A percentile compares a stretch with the other conserved stretches of the same genome.
Evolutionary conservation across 2,113 vertebrate species (phyloP).

Genomic region (Aphyosemion australe): DNA sequence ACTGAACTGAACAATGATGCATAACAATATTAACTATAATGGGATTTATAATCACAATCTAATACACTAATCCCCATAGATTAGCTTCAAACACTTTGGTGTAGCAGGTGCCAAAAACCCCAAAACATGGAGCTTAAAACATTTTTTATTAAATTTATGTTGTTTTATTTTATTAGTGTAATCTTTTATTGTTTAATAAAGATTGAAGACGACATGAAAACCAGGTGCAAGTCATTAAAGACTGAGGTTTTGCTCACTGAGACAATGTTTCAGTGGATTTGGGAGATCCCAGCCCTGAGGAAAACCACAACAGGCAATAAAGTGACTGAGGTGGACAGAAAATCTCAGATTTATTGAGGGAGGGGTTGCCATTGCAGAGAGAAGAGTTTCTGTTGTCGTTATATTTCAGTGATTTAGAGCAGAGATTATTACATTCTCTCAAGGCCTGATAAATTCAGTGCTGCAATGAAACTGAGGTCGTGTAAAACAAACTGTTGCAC

Average conservation of each 20-base stretch:
- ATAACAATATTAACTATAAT: too few relatives aligned
- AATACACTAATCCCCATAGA: too few relatives aligned
- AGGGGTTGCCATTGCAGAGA: constrained; percentile 27
- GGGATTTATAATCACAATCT: too few relatives aligned
- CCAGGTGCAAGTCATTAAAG: constrained; percentile 9
- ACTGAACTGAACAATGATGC: too few relatives aligned
- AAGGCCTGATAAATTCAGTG: constrained; percentile 29
- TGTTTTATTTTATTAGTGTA: neutral
- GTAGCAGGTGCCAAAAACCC: neutral
- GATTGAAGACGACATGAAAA: constrained; percentile 11
- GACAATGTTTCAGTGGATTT: constrained; percentile 4
- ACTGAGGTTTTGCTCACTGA: constrained; percentile 16
- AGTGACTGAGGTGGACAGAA: constrained; percentile 26
- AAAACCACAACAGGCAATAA: constrained; percentile 40
- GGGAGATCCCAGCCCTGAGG: constrained; percentile 23
- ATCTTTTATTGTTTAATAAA: constrained; percentile 3
- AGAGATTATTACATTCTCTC: constrained; percentile 31
- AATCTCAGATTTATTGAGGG: constrained; percentile 42
- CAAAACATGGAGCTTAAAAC: neutral
- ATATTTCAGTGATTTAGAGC: constrained; percentile 44
- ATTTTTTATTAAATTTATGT: neutral
- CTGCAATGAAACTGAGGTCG: constrained; percentile 20
- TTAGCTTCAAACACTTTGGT: too few relatives aligned
- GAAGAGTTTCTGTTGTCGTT: constrained; percentile 45
- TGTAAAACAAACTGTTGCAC: constrained; percentile 38